These are phyloP conservation scores for Neodontobutis hainanensis DNA, from an alignment of 2,113 vertebrate species.

Conservation along the genomic window DNA sequence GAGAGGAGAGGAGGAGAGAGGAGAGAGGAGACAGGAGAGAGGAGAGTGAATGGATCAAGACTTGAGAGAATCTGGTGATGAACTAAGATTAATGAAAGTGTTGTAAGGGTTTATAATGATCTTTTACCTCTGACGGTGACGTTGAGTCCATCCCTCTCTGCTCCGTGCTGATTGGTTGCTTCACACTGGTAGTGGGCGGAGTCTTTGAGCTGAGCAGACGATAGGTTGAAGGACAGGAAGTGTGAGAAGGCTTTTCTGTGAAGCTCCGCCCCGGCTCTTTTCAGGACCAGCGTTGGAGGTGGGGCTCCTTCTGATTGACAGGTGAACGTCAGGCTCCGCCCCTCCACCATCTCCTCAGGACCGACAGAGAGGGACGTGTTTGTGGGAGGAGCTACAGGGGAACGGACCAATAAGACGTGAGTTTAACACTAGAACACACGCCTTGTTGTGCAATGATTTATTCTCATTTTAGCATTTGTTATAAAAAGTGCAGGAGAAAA, in stretches of 20 bases:
- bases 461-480: no score
- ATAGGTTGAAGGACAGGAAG: slow-evolving; percentile 33
- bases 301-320: slow-evolving; percentile 57
- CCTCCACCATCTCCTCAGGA: slow-evolving; percentile 59
- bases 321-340: slow-evolving; percentile 57
- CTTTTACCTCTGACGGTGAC: slow-evolving; percentile 52
- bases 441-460: no score
- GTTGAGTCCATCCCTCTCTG: slow-evolving; percentile 24
- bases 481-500: no score
- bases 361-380: slow-evolving; percentile 63
- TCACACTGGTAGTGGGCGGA: slow-evolving; percentile 63
- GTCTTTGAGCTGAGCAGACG: slow-evolving; percentile 28
- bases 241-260: slow-evolving; percentile 9
- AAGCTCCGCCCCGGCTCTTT: slow-evolving; percentile 61
- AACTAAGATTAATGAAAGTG: no score
- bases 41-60: no score
- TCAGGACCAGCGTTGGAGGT: slow-evolving; percentile 66
- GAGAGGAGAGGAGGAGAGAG: neutral
- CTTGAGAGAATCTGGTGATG: no score
- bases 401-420: neutral
- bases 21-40: no score
- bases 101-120: no score
- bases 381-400: slow-evolving; percentile 68
- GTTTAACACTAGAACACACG: neutral
- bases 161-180: slow-evolving; percentile 56